Evolutionary conservation across 2,888 invertebrate species (phyloP), one percentile per base, ranked within the genome.

Genomic region (Drosophila cognata): DNA sequence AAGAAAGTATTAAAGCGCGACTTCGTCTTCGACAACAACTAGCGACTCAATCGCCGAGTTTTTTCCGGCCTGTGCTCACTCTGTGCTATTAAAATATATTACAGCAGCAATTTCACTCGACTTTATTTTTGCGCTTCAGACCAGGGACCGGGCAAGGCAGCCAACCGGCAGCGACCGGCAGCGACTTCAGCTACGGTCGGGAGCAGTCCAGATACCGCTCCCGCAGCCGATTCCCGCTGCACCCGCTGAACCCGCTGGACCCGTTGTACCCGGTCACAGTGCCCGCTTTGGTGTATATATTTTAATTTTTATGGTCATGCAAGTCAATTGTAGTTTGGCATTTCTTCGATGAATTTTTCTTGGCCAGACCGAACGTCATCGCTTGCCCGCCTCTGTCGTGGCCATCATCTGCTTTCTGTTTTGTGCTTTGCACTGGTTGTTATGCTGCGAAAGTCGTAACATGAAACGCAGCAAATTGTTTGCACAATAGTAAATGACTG

Each of bases 261-360:
- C 8, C 16, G 33, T 21, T 10, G 31, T 8, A n/a, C 36, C 46
- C 25, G 43, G 35, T 52, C 52, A 13, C 46, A 69, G 62, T 63
- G 62, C 76, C 63, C 56, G 70, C 61, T 69, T 82, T 79, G 88
- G 85, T 82, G 88, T 85, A 89, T 89, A 87, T 89, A 91, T 88
- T 89, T 90, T 90, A 91, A 90, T 90, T 90, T 90, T 86, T 90
- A 90, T 90, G 91, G 91, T 84, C 91, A 90, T 90, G 90, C 90
- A 89, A 86, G 90, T 87, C 87, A 87, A 87, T 87, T 87, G 87
- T 90, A 87, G 87, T 90, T 87, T 87, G 89, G 90, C 88, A 86
- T 89, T 88, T 86, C 89, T 86, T 86, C 89, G 87, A 81, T 84
- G 85, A 68, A 84, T 82, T 78, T 84, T 71, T 61, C 64, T 63